These are phyloP conservation scores for Phanerotoma sp. DNA, from an alignment of 2,888 invertebrate species.

Conservation along the genomic window DNA sequence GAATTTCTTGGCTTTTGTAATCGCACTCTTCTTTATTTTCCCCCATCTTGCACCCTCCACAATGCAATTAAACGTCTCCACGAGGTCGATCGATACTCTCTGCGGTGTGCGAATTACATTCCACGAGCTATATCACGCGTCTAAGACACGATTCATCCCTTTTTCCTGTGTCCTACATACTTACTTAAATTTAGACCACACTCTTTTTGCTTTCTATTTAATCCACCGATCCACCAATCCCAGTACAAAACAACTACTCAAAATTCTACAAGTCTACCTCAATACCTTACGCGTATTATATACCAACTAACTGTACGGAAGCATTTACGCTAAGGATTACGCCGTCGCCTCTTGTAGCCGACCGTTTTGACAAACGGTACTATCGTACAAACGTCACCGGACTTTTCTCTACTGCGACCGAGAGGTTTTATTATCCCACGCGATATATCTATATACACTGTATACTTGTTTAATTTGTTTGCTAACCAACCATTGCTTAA, in stretches of 20 bases:
- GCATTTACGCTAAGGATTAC: slow-evolving; percentile 49
- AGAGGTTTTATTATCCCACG: slow-evolving; percentile 15
- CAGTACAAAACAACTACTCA: too few relatives aligned
- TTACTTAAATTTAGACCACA: neutral
- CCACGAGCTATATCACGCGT: slow-evolving; percentile 13
- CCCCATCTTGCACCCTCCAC: neutral
- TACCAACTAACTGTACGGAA: slow-evolving; percentile 41
- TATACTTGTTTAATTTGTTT: slow-evolving; percentile 5
- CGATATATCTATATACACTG: too few relatives aligned
- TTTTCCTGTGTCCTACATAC: neutral
- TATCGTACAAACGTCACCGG: slow-evolving; percentile 29
- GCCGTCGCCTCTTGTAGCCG: slow-evolving; percentile 30
- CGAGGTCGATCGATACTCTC: slow-evolving; percentile 19
- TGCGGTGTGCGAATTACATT: slow-evolving; percentile 17
- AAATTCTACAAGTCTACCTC: neutral
- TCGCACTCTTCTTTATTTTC: neutral
- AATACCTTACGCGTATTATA: neutral
- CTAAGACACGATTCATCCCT: slow-evolving; percentile 10
- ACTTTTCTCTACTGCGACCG: slow-evolving; percentile 11
- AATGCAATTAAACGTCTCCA: slow-evolving; percentile 17
- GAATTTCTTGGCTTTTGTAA: neutral
- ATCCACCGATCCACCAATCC: slow-evolving; percentile 3
- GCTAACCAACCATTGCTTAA: too few relatives aligned
- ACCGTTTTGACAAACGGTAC: slow-evolving; percentile 54
- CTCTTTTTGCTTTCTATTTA: neutral